phyloP scores from a whole-genome alignment of 2,888 invertebrate species.

The Ligdia adustata region DNA sequence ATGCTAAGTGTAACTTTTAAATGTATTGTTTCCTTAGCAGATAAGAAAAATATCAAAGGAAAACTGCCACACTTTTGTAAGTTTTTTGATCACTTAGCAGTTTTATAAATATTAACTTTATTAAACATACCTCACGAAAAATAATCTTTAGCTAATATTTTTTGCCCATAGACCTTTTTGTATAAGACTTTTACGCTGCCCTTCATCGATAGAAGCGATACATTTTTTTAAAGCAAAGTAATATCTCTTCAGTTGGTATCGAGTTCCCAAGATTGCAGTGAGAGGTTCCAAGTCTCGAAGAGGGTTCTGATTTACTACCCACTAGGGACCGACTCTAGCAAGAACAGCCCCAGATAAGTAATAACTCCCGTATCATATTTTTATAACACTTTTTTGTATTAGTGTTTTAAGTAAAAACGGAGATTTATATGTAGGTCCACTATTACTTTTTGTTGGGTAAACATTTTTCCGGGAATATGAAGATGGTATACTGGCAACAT shows the following conservation, averaged over 20 bases:
- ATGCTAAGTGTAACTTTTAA: too few relatives aligned
- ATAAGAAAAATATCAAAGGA: too few relatives aligned
- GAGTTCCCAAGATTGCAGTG: slow-evolving; percentile 58
- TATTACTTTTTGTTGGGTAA: slow-evolving; percentile 24
- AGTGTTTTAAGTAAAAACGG: slow-evolving; percentile 51
- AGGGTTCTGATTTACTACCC: slow-evolving; percentile 66
- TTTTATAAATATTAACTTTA: too few relatives aligned
- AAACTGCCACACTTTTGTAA: too few relatives aligned
- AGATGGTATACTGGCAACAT: slow-evolving; percentile 22
- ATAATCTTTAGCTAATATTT: too few relatives aligned
- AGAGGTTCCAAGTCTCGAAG: slow-evolving; percentile 66
- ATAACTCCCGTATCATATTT: slow-evolving; percentile 61
- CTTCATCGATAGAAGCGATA: slow-evolving; percentile 7
- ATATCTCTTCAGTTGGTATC: slow-evolving; percentile 55
- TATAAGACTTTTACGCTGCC: background rate
- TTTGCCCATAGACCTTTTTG: too few relatives aligned
- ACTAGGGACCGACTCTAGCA: slow-evolving; percentile 43
- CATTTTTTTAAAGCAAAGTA: slow-evolving; percentile 43
- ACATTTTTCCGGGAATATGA: slow-evolving; percentile 19
- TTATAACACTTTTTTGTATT: slow-evolving; percentile 55
- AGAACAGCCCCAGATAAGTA: slow-evolving; percentile 53
- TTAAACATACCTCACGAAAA: too few relatives aligned
- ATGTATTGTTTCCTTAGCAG: too few relatives aligned
- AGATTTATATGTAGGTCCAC: slow-evolving; percentile 46
- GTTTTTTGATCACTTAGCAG: too few relatives aligned